Base-by-base conservation (phyloP, 92 coral and sea anemone genomes). In the Pocillopora grandis region DNA sequence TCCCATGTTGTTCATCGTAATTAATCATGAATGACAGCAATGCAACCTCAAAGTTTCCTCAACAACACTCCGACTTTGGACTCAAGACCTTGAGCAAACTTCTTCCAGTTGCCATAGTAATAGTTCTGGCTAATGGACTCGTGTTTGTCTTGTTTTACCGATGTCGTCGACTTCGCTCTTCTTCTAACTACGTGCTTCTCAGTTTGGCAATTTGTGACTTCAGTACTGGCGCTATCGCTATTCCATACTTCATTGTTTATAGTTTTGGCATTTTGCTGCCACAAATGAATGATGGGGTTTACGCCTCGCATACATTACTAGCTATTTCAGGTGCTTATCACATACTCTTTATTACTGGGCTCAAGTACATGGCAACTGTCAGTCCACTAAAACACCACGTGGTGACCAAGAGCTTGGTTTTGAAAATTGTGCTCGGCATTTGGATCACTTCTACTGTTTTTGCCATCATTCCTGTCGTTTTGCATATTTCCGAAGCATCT, bases 281-380 rank as follows among this genome's bases (percentile, higher is more conserved):
- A 33, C 1, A 64, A 13, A 0, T 71, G 36, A 1, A 9, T 2
- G 11, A 17, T 71, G 36, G 76, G 76, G 14, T 84, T 19, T 58
- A 77, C 59, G 72, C 73, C 16, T 42, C 84, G 14, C 72, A 42
- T 57, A 88, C 78, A 62, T 61, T 89, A 19, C 79, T 86, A 33
- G 88, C 95, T 2, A 67, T 87, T 48, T 81, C 89, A 16, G 84
- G 90, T n/a, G 88, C 92, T 14, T 89, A 69, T 56, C 95, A 92
- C 76, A 92, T 92, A 14, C 81, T 90, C 9, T 73, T 79, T 27
- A 88, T 90, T 18, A 92, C 92, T 2, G 89, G 66, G 14, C 90
- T 89, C 68, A 89, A 89, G 61, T 92, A 92, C 77, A 77, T 92
- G 35, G 95, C 95, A 0, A 92, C 89, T 35, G 68, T 92, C 15